Evolutionary conservation across 2,888 invertebrate genomes (phyloP), one percentile per base, ranked within the genome.

Genomic region (Agonopterix alstromeriana): DNA sequence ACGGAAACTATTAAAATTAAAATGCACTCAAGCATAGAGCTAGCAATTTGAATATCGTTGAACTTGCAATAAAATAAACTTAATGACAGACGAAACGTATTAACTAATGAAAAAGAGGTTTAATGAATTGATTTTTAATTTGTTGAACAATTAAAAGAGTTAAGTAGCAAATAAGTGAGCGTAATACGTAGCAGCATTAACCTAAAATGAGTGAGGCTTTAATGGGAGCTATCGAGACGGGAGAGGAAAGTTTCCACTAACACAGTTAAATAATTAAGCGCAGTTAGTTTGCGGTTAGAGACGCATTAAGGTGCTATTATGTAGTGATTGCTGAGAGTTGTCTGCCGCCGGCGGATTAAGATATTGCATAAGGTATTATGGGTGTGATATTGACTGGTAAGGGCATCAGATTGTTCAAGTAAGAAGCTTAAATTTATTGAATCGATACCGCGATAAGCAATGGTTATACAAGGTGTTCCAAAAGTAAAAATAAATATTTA

Each of bases 251-350:
- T 79, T 75, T 73, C 73, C 68, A 66, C 66, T 67, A 72, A 71
- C 69, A 66, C 67, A 70, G 70, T 78, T 74, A 76, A 77, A 77
- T 80, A 76, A 82, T 82, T 80, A 80, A 74, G 67, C 75, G 71
- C 70, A 72, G 75, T 77, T 75, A 74, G 70, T 72, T 67, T 63
- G 72, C 68, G 74, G 73, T 73, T 64, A 63, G 65, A 65, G 66
- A 59, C 64, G 65, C 67, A 73, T 76, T 74, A 12, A 73, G 64
- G 68, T 64, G 73, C 70, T 72, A 73, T 77, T 77, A 70, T 58
- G 50, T 42, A 60, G 60, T 55, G 61, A 61, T 59, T 60, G 65
- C 57, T 57, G 56, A 53, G 47, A 35, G 43, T 11, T 35, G 51
- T 47, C 43, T 51, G 52, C 56, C 55, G 52, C 56, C 55, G 48